A percentile compares a stretch with the other conserved stretches of the same genome.
Evolutionary conservation across 1,140 invertebrate genomes (phyloP).

Genomic region (Zaprionus nigranus): DNA sequence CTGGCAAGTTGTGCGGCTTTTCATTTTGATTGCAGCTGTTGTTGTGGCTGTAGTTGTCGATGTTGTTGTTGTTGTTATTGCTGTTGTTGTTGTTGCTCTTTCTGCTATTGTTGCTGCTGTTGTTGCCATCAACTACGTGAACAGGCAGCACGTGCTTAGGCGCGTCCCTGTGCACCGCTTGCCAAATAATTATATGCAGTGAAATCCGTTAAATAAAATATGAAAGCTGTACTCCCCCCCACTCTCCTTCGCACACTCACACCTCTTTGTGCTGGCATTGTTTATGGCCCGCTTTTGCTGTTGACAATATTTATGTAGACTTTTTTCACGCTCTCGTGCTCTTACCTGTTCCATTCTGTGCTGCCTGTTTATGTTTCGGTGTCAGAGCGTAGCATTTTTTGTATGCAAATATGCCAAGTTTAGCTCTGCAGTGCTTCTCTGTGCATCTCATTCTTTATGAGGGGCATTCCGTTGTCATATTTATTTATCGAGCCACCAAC

Average conservation of each 20-base stretch:
- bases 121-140: slow-evolving; percentile 16
- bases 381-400: slow-evolving; percentile 66
- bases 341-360: slow-evolving; percentile 1
- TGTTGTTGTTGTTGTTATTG: slow-evolving; percentile 21
- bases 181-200: slow-evolving; percentile 65
- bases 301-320: slow-evolving; percentile 51
- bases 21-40: slow-evolving; percentile 72
- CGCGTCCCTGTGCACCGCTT: slow-evolving; percentile 16
- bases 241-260: neutral
- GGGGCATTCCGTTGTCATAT: slow-evolving; percentile 56
- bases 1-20: slow-evolving; percentile 65
- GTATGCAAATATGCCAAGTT: slow-evolving; percentile 78
- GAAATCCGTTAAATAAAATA: slow-evolving; percentile 61
- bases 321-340: slow-evolving; percentile 39
- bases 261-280: slow-evolving; percentile 26
- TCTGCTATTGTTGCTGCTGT: neutral
- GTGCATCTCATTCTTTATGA: neutral
- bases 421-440: slow-evolving; percentile 53
- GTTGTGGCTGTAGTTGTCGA: slow-evolving; percentile 23
- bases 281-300: slow-evolving; percentile 48
- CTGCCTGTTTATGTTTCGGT: slow-evolving; percentile 72
- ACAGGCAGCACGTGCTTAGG: slow-evolving; percentile 31
- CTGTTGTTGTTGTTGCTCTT: slow-evolving; percentile 2
- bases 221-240: neutral
- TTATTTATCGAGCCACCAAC: slow-evolving; percentile 66